Base-by-base conservation (phyloP, 2,797 vertebrate genomes). In the Sebastes flavidus region DNA sequence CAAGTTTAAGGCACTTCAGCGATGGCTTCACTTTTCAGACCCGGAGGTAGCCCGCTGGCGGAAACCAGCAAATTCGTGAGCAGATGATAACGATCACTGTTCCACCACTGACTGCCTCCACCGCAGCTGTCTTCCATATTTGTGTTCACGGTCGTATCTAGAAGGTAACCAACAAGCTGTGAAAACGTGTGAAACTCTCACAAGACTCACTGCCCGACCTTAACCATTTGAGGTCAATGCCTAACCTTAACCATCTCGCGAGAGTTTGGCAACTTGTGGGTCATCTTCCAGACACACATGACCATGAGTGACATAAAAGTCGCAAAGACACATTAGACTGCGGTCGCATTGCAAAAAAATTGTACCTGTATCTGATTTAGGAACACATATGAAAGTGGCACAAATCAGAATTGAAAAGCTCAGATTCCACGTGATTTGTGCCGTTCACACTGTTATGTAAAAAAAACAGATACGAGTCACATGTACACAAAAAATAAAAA, bases 1-100 rank as follows among this genome's bases (percentile, higher is more conserved):
- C 14, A 42, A 42, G 14, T 0, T 0, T 42, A 42, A 42, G 14
- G 13, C 38, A 42, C 38, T 42, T 42, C 38, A 0, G 0, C 36
- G 1, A 1, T 42, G 38, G 6, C 38, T 42, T 42, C 38, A 42
- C 38, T 42, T 46, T 46, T 46, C 42, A 46, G 42, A 18, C 16
- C 16, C 7, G 0, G 42, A 46, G 14, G 42, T 46, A 0, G 42
- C 16, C 16, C 7, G 6, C 42, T 46, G 0, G 42, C 16, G 16
- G 16, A 18, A 22, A 22, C 20, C 20, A 62, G 11, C 30, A 34
- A 34, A 22, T 62, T 36, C 12, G 6, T 8, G 0, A 34, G 3
- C 60, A 34, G 60, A 7, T 62, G 20, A 36, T 22, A 34, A 18
- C 1, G 20, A 12, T 62, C 60, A 16, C 25, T 25, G 6, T 14